phyloP scores from a whole-genome alignment of 1,140 invertebrate genomes.

The Eciton burchellii region DNA sequence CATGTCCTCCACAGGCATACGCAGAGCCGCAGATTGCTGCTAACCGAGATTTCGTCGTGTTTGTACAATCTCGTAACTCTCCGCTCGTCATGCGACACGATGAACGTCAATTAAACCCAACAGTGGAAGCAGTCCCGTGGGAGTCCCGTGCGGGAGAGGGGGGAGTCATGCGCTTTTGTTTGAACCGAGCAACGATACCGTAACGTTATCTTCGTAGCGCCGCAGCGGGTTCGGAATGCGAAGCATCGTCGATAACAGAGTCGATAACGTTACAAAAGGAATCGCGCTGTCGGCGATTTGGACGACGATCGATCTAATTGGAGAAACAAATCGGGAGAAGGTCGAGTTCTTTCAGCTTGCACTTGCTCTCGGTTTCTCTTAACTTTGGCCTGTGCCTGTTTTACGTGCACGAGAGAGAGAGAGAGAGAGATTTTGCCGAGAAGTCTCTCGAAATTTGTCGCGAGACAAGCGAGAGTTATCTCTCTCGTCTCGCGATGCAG shows the following conservation, averaged over 20 bases:
- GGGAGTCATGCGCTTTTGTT: not conserved
- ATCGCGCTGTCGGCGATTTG: not conserved
- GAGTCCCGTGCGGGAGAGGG: too few relatives aligned
- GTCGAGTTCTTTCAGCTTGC: not conserved
- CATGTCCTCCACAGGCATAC: not conserved
- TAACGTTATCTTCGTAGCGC: not conserved
- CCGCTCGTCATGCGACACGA: not conserved
- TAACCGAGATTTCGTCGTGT: not conserved
- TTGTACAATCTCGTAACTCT: constrained; percentile 1
- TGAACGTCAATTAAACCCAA: constrained; percentile 19
- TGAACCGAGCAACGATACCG: constrained; percentile 8
- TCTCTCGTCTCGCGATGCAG: too few relatives aligned
- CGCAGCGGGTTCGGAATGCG: not conserved
- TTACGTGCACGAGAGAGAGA: too few relatives aligned
- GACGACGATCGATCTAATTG: not conserved
- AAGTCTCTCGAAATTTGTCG: too few relatives aligned
- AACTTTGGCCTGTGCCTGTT: not conserved
- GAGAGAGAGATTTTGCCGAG: not conserved
- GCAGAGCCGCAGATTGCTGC: not conserved
- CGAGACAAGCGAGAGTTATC: too few relatives aligned
- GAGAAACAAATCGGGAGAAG: not conserved
- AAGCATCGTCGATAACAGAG: not conserved
- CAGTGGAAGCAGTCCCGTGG: not conserved
- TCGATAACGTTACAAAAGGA: not conserved
- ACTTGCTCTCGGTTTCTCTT: not conserved